Evolutionary conservation across 2,888 invertebrate species (phyloP).

Genomic region (Diaperis boleti): DNA sequence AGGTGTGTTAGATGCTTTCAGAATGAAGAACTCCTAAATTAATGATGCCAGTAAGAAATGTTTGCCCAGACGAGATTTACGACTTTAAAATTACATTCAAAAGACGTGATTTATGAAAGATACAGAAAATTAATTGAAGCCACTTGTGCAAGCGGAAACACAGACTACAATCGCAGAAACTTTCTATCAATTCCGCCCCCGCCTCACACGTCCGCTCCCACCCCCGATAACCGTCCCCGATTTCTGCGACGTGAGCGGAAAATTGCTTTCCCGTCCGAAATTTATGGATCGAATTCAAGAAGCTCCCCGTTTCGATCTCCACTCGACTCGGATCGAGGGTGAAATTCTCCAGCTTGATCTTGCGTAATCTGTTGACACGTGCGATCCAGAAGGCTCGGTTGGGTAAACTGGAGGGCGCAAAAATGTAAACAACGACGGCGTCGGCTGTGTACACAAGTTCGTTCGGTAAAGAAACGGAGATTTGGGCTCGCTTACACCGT

Average conservation of each 20-base stretch:
- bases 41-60: too few species aligned
- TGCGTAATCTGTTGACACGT: slow-evolving; percentile 37
- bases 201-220: background rate
- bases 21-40: too few species aligned
- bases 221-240: slow-evolving; percentile 40
- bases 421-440: slow-evolving; percentile 35
- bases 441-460: too few species aligned
- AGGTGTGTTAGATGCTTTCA: too few species aligned
- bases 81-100: too few species aligned
- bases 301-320: slow-evolving; percentile 11
- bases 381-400: slow-evolving; percentile 20
- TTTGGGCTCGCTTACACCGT: too few species aligned
- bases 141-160: too few species aligned
- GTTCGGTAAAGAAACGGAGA: too few species aligned
- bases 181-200: background rate
- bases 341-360: background rate
- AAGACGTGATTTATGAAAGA: too few species aligned
- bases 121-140: too few species aligned
- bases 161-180: too few species aligned
- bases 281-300: slow-evolving; percentile 17
- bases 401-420: slow-evolving; percentile 21
- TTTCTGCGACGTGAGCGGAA: slow-evolving; percentile 15
- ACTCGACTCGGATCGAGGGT: slow-evolving; percentile 14
- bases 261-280: slow-evolving; percentile 27
- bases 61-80: too few species aligned